phyloP scores from a whole-genome alignment of 2,888 invertebrate genomes.

The Timandra comae region DNA sequence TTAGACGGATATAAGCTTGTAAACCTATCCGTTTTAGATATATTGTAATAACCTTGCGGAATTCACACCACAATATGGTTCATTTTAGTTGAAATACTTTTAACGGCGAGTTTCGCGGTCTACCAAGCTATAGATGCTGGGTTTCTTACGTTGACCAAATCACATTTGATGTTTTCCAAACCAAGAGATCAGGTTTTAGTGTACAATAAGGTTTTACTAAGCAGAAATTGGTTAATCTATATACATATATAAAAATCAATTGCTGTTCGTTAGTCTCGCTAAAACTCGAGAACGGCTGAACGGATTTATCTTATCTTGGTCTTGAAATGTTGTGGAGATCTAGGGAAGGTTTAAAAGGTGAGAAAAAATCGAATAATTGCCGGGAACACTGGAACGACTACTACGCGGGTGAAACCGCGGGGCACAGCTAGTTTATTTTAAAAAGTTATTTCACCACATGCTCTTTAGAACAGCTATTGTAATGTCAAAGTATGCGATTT shows the following conservation, averaged over 20 bases:
- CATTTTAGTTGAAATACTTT: neutral
- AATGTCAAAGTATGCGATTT: slow-evolving; percentile 3
- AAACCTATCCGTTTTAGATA: slow-evolving; percentile 8
- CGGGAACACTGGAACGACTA: too few species aligned
- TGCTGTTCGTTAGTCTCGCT: too few species aligned
- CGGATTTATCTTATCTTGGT: too few species aligned
- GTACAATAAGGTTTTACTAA: neutral
- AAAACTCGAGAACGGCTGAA: too few species aligned
- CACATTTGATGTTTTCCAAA: neutral
- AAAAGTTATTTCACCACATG: neutral
- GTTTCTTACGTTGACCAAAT: neutral
- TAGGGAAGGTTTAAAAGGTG: too few species aligned
- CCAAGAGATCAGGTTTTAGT: neutral
- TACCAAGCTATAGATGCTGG: neutral
- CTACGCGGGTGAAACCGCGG: too few species aligned
- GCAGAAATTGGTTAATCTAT: neutral
- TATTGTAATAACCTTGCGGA: too few species aligned
- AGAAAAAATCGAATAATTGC: too few species aligned
- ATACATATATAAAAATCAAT: too few species aligned
- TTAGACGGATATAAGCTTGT: slow-evolving; percentile 14
- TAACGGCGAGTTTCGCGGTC: neutral
- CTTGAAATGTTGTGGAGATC: too few species aligned
- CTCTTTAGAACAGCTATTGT: slow-evolving; percentile 3
- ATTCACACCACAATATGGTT: neutral
- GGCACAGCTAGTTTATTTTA: too few species aligned